Evolutionary conservation across 2,888 invertebrate species (phyloP), one percentile per base, ranked within the genome.

Genomic region (Oscheius sp.): DNA sequence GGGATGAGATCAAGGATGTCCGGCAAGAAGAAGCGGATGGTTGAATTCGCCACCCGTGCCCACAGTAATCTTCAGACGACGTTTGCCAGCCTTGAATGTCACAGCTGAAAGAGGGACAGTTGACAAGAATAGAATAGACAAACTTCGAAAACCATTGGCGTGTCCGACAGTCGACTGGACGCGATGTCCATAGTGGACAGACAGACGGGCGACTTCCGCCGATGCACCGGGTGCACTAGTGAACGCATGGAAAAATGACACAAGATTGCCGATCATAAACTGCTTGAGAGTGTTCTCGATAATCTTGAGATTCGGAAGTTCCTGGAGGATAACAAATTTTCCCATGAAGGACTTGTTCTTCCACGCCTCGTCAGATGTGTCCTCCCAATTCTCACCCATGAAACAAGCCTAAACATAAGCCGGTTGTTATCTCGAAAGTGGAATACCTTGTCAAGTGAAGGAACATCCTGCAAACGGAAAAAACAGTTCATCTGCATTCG

Each of bases 341-440:
- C 49, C 49, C n/a, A 49, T 16, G 49, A 49, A 49, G 21, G n/a
- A 49, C 21, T 18, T 21, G 49, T 13, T 21, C 49, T 13, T 49
- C 49, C 49, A 49, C n/a, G 49, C 49, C n/a, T 49, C 49, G 49
- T 49, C 49, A 5, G 49, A 49, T 2, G n/a, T 49, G 49, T 49
- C 49, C 49, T 18, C n/a, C n/a, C n/a, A 49, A 13, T 3, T 7
- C 21, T 49, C 49, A 13, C 49, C n/a, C 5, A 49, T 21, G 49
- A 49, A 49, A 49, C 49, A 18, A 21, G n/a, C 13, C 49, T 21
- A 21, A 49, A 13, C 49, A 13, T n/a, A n/a, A n/a, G n/a, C n/a
- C 3, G 35, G 35, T 35, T 35, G 9, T 35, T 35, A 35, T 3
- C 3, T 35, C 5, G 9, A 35, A 35, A 9, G 9, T 6, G 35